Base-by-base conservation (phyloP, 1,140 invertebrate genomes). In the Carcinoscorpius rotundicauda region DNA sequence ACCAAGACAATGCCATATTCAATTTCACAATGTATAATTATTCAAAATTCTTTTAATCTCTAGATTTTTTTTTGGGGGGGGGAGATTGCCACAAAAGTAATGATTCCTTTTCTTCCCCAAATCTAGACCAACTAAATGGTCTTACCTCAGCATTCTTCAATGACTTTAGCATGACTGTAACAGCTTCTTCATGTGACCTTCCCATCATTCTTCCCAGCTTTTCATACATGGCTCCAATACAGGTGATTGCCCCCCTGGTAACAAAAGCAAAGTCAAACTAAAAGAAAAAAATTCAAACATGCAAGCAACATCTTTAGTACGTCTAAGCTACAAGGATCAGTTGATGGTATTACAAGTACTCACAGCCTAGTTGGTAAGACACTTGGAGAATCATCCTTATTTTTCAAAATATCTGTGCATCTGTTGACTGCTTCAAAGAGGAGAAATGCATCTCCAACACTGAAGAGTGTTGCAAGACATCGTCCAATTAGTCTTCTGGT, bases 151-250 rank as follows among this genome's bases (percentile, higher is more conserved):
- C 91, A 79, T 88, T 97, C 73, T 91, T 86, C 59, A 98, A 79
- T 4, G 91, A 92, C 70, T 93, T 91, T 59, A 96, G 86, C 5
- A 98, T 80, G 63, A 95, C 88, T 70, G 91, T 86, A 8, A 98
- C 91, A 4, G 96, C 98, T 75, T 99, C 96, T 76, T 99, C 96
- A 75, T 97, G 98, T 0, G 93, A 97, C 68, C 95, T 81, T 0
- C 96, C 97, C 86, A 97, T 98, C 93, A 98, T 97, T 68, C 97
- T 79, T 3, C 97, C 96, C 51, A 99, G 80, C 76, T 92, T 95
- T 77, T 98, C 92, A 78, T 98, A 99, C 91, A 99, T 97, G 64
- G 86, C 88, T 48, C 94, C 96, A 58, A 99, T 83, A 74, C 93
- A 96, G 65, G 90, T 89, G 69, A 98, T 90, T n/a, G 96, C 94